Evolutionary conservation across 2,888 invertebrate genomes (phyloP), one percentile per base, ranked within the genome.

Genomic region (Branchellion lobata): DNA sequence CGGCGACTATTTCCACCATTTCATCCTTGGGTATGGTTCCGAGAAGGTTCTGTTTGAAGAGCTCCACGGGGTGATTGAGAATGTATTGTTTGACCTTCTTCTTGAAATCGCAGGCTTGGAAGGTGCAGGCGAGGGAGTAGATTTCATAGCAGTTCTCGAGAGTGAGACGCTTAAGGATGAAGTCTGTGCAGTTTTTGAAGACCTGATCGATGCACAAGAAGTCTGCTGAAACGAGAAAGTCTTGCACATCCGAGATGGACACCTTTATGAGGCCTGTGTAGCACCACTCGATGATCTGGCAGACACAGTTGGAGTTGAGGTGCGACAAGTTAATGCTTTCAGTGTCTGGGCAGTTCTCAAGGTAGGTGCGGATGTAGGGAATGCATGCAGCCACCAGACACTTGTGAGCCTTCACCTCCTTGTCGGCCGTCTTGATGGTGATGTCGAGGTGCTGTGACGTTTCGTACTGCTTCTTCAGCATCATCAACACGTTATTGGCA

Each of bases 201-300:
- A 72, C 72, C 24, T 72, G 40, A 29, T 34, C 47, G 14, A 72
- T 34, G 40, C 72, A 72, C 18, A 72, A 29, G 33, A 40, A 72
- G 14, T 47, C 72, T 31, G 72, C 36, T 1, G 72, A 33, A 24
- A 40, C 40, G 24, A 72, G 72, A 36, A 72, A 47, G 24, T 72
- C 72, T 24, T 72, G 61, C 61, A 57, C 61, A n/a, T 57, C 61
- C 3, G 61, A 18, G 21, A 57, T 57, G 21, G 14, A 57, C 3
- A 57, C 14, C 24, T 8, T 57, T 3, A 57, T 57, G 24, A 3
- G 21, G 61, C 61, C 61, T 24, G 61, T 24, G 24, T 57, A 57
- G 24, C 61, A 57, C 94, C 83, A 72, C 21, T 72, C 72, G 5
- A 72, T 36, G 24, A 72, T 24, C 14, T 34, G 33, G 24, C 1